These are phyloP conservation scores for Ctenoplectra terminalis DNA, from an alignment of 1,140 invertebrate genomes.

Conservation along the genomic window DNA sequence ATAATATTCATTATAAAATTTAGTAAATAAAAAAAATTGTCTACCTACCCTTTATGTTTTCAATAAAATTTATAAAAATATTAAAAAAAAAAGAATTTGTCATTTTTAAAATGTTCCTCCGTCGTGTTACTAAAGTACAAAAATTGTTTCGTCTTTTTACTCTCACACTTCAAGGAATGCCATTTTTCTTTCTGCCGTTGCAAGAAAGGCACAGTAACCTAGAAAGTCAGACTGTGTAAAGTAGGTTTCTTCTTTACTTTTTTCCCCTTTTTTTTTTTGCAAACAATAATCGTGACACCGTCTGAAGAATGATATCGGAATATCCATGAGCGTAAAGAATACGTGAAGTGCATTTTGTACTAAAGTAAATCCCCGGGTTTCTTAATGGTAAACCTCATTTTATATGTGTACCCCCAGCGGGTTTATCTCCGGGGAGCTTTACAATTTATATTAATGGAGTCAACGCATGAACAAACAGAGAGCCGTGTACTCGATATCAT, in stretches of 20 bases:
- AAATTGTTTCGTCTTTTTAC: no score
- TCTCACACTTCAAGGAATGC: background rate
- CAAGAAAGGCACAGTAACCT: background rate
- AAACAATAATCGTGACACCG: background rate
- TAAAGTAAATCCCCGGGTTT: constrained; percentile 45
- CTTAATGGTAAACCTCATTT: constrained; percentile 52
- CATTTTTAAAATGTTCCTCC: no score
- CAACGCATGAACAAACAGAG: constrained; percentile 44
- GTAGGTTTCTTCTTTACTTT: no score
- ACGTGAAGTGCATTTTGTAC: constrained; percentile 28
- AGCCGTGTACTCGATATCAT: constrained; percentile 33
- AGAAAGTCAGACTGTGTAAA: background rate
- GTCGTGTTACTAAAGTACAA: no score
- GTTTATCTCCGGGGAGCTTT: constrained; percentile 46
- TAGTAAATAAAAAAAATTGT: no score
- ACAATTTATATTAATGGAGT: constrained; percentile 64
- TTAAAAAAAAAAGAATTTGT: no score
- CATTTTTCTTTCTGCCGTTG: background rate
- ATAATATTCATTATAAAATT: no score
- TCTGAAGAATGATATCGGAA: constrained; percentile 1
- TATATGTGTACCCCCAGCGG: constrained; percentile 38
- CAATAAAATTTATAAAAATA: no score
- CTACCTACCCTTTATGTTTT: no score
- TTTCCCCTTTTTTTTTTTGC: no score
- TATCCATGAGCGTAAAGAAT: constrained; percentile 33